Base-by-base conservation (phyloP, 2,888 invertebrate genomes). In the Tiphia femorata region DNA sequence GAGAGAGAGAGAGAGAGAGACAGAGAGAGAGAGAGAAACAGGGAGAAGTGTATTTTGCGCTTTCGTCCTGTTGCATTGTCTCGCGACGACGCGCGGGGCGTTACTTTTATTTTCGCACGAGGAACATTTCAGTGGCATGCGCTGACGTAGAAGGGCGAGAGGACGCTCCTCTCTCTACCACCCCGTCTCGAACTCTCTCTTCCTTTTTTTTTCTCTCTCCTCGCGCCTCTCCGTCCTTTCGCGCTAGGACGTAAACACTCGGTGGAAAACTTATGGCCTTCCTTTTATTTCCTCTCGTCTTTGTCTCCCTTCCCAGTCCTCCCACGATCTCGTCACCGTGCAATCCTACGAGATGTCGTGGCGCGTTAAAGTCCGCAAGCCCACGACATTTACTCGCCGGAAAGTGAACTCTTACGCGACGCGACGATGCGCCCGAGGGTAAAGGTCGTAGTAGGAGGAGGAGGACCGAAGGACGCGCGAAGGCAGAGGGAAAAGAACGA, bases 41-140 rank as follows among this genome's bases (percentile, higher is more conserved):
- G 42, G 30, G 41, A 47, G 49, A 57, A 53, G 21, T 49, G 48
- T 58, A 47, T 16, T 16, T 16, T n/a, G n/a, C 33, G 46, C 25
- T 25, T 29, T 33, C 19, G 48, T 21, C 10, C 50, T 27, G 60
- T 51, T 51, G 44, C 63, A 57, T 61, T 61, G 61, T 64, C 60
- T 17, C 47, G 29, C 42, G 27, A 37, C 46, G 56, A 25, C 49
- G 49, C 54, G 41, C 12, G n/a, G n/a, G 17, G 59, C 58, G 44
- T 30, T 30, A 44, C 44, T 44, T 65, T 61, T 65, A 64, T 61
- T 58, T 49, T 23, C 52, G 35, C 27, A 37, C 55, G 58, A 58
- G 54, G 42, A 51, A 49, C 49, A 51, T 19, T 49, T 54, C 21
- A 30, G 37, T 20, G 27, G 14, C 35, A 25, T 37, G 20, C 29